These are phyloP conservation scores for Euthynnus affinis DNA, from an alignment of 2,797 vertebrate species.

Conservation along the genomic window DNA sequence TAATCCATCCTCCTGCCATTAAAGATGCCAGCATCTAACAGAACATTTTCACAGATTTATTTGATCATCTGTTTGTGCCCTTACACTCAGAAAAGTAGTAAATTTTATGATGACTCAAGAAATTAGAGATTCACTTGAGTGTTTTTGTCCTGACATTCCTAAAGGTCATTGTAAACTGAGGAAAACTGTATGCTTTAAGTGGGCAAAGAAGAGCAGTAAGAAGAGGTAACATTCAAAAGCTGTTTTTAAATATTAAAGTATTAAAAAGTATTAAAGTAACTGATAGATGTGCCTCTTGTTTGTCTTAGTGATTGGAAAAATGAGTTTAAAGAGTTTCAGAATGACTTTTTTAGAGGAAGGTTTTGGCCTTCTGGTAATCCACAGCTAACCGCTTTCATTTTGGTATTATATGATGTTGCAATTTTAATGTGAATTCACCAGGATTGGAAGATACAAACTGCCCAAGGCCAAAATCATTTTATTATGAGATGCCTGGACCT, in stretches of 20 bases:
- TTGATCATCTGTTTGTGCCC: background rate
- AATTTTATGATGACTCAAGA: conserved; percentile 37
- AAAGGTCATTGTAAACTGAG: conserved; percentile 64
- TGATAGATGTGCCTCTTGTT: background rate
- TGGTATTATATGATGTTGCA: conserved; percentile 15
- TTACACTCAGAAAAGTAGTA: conserved; percentile 14
- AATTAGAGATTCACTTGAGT: conserved; percentile 48
- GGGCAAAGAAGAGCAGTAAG: conserved; percentile 28
- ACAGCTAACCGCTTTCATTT: conserved; percentile 30
- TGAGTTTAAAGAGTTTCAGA: background rate
- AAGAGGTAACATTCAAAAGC: conserved; percentile 17
- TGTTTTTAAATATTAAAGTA: conserved; percentile 17
- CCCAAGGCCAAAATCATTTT: conserved; percentile 48
- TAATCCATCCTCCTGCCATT: conserved; percentile 15
- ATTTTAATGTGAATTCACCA: conserved; percentile 52
- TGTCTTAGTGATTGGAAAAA: conserved; percentile 8
- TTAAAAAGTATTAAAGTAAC: conserved; percentile 9
- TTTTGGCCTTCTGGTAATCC: conserved; percentile 15
- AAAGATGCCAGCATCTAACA: conserved; percentile 22
- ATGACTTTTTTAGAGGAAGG: background rate
- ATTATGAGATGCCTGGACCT: conserved; percentile 27
- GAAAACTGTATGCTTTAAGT: conserved; percentile 31
- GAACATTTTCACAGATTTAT: conserved; percentile 30
- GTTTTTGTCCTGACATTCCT: conserved; percentile 54
- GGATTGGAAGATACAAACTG: conserved; percentile 20